phyloP scores from a whole-genome alignment of 2,113 vertebrate genomes.

The Phylloscopus whistleri region DNA sequence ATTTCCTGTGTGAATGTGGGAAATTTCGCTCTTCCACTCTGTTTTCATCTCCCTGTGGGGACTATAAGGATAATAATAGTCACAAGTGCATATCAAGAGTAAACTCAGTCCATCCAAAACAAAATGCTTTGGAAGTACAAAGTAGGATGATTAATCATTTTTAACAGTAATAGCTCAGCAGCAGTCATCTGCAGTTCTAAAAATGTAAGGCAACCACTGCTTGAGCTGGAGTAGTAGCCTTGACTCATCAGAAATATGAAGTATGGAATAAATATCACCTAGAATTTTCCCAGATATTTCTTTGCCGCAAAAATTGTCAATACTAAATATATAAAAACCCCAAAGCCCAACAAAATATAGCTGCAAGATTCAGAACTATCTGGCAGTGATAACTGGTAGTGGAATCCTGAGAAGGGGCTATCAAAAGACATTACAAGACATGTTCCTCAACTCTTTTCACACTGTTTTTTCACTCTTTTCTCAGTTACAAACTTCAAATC shows the following conservation, averaged over 20 bases:
- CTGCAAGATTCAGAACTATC: not conserved
- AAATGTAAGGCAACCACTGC: not conserved
- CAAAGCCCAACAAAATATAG: not conserved
- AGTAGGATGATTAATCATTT: not conserved
- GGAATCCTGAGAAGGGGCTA: not conserved
- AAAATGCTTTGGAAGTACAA: not conserved
- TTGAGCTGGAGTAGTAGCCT: not conserved
- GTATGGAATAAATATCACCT: not conserved
- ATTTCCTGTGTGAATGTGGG: conserved; percentile 14
- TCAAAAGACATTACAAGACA: not conserved
- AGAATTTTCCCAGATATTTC: not conserved
- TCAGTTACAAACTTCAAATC: not conserved
- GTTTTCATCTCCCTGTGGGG: not conserved
- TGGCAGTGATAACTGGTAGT: not conserved
- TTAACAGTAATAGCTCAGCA: not conserved
- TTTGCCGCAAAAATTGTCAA: not conserved
- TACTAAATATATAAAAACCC: not conserved
- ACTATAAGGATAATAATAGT: not conserved
- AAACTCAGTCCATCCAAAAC: not conserved
- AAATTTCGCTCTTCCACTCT: not conserved
- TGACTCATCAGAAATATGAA: not conserved
- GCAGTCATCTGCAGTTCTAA: not conserved
- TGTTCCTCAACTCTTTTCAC: not conserved
- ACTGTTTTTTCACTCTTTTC: not conserved
- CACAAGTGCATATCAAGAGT: not conserved